Evolutionary conservation across 2,797 vertebrate genomes (phyloP).

Genomic region (Lophius americanus): DNA sequence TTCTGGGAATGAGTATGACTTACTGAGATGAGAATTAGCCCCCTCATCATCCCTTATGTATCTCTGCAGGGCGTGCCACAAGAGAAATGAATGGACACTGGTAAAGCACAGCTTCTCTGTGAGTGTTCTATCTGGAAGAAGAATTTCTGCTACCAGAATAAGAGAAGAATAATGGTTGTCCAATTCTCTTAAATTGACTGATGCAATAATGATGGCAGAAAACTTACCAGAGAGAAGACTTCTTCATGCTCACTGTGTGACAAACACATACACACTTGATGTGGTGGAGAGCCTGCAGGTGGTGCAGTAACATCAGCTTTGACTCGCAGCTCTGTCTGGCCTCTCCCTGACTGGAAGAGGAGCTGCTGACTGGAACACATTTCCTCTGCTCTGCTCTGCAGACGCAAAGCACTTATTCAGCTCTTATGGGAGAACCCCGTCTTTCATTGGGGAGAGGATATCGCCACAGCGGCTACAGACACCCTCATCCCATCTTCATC

Average conservation of each 20-base stretch:
- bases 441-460: constrained; percentile 48
- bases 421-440: constrained; percentile 69
- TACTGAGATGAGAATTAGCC: constrained; percentile 4
- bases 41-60: constrained; percentile 25
- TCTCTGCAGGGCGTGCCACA: constrained; percentile 64
- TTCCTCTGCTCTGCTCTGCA: constrained; percentile 58
- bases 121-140: neutral
- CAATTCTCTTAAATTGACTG: neutral
- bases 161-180: neutral
- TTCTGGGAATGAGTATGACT: neutral
- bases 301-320: constrained; percentile 84
- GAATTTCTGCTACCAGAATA: neutral
- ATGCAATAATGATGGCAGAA: neutral
- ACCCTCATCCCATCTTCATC: constrained; percentile 47
- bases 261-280: constrained; percentile 18
- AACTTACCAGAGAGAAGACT: constrained; percentile 30
- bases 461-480: constrained; percentile 39
- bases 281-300: constrained; percentile 79
- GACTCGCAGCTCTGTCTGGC: constrained; percentile 54
- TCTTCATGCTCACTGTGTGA: constrained; percentile 18
- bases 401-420: constrained; percentile 82
- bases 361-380: constrained; percentile 80
- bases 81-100: constrained; percentile 28
- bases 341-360: constrained; percentile 66
- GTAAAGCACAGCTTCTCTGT: constrained; percentile 21